Percentiles rank a stretch among this genome's conserved stretches.
Evolutionary conservation across 2,888 invertebrate species (phyloP).

Genomic region (Strigamia transsilvanica): DNA sequence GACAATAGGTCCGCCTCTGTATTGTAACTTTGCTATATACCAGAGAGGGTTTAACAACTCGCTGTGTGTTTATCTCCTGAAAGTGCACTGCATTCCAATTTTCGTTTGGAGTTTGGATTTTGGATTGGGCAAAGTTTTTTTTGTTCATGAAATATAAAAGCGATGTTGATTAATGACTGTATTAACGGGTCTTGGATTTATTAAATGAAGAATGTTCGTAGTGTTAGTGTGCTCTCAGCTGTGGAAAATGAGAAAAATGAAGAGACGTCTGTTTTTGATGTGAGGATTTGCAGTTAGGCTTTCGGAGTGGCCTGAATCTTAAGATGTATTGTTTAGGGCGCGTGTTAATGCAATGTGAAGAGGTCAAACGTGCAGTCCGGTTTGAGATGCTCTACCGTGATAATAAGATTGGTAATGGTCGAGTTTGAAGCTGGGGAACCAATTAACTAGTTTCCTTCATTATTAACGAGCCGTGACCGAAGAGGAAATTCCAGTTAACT

Average conservation of each 20-base stretch:
- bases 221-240: neutral
- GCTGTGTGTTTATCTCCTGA: slow-evolving; percentile 26
- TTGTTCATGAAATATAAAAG: neutral
- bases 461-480: slow-evolving; percentile 39
- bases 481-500: neutral
- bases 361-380: slow-evolving; percentile 28
- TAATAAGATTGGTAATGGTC: slow-evolving; percentile 36
- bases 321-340: slow-evolving; percentile 15
- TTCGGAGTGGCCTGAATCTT: slow-evolving; percentile 28
- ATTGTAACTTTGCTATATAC: neutral
- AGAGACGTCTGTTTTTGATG: slow-evolving; percentile 18
- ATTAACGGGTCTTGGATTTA: neutral
- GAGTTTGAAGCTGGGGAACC: slow-evolving; percentile 13
- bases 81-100: slow-evolving; percentile 36
- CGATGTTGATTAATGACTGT: neutral
- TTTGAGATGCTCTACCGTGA: slow-evolving; percentile 32
- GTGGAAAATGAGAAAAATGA: slow-evolving; percentile 1
- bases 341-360: slow-evolving; percentile 42
- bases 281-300: neutral
- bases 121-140: neutral
- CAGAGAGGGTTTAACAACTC: neutral
- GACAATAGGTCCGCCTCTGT: slow-evolving; percentile 36
- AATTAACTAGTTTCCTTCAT: slow-evolving; percentile 40
- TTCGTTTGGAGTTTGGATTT: neutral
- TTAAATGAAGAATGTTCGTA: neutral